Evolutionary conservation across 2,888 invertebrate species (phyloP).

Genomic region (Ganaspis brasiliensis): DNA sequence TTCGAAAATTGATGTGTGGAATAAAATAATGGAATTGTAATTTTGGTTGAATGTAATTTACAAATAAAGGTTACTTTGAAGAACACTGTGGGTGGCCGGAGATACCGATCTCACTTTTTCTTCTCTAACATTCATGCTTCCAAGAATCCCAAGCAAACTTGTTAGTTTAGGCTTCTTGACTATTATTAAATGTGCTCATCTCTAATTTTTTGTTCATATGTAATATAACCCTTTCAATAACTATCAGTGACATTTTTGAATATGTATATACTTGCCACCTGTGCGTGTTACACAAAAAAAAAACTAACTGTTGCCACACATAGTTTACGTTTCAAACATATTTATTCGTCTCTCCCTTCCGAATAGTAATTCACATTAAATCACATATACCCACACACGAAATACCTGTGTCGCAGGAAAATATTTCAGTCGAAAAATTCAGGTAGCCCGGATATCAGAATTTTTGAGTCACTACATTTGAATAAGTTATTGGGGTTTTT

Average conservation of each 20-base stretch:
- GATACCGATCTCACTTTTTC: conserved; percentile 59
- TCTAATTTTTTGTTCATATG: conserved; percentile 24
- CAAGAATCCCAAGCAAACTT: conserved; percentile 58
- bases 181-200: conserved; percentile 23
- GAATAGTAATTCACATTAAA: background rate
- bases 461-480: no score
- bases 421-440: background rate
- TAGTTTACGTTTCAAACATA: background rate
- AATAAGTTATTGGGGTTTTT: no score
- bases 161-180: conserved; percentile 68
- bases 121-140: conserved; percentile 55
- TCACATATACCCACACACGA: background rate
- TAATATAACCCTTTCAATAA: conserved; percentile 20
- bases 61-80: conserved; percentile 7
- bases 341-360: background rate
- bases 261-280: conserved; percentile 2
- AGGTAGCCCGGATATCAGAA: no score
- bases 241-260: background rate
- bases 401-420: background rate
- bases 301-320: background rate
- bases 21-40: conserved; percentile 7
- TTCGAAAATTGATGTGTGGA: background rate
- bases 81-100: conserved; percentile 66
- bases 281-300: background rate
- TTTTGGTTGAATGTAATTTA: background rate